Evolutionary conservation across 2,113 vertebrate genomes (phyloP).

Genomic region (Apteryx mantelli): DNA sequence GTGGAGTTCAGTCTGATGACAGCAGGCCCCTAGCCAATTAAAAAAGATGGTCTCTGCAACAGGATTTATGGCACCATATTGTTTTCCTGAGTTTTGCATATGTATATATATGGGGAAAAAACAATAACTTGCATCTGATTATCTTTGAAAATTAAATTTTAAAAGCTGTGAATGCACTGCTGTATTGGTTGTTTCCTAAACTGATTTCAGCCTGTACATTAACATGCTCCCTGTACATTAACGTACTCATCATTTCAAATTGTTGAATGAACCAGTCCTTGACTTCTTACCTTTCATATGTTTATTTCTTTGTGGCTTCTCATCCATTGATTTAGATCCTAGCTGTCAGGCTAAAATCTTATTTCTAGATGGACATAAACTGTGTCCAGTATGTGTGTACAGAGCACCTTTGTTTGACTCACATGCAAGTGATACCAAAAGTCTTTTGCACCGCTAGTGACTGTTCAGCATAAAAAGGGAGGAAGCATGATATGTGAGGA

Average conservation of each 20-base stretch:
- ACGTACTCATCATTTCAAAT: neutral
- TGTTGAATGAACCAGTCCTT: neutral
- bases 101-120: neutral
- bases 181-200: neutral
- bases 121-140: neutral
- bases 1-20: neutral
- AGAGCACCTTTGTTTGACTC: neutral
- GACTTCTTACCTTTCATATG: neutral
- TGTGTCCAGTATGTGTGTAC: neutral
- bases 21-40: neutral
- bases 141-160: neutral
- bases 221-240: neutral
- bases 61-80: neutral
- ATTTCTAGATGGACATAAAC: neutral
- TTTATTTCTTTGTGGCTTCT: constrained; percentile 21
- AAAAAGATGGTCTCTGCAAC: neutral
- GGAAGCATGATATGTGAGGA: neutral
- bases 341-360: neutral
- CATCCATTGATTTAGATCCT: neutral
- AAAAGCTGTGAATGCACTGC: neutral
- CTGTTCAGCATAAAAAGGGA: neutral
- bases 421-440: neutral
- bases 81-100: neutral
- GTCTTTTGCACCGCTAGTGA: neutral
- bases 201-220: neutral